Base-by-base conservation (phyloP, 2,888 invertebrate species). In the Stegophylla sp. region DNA sequence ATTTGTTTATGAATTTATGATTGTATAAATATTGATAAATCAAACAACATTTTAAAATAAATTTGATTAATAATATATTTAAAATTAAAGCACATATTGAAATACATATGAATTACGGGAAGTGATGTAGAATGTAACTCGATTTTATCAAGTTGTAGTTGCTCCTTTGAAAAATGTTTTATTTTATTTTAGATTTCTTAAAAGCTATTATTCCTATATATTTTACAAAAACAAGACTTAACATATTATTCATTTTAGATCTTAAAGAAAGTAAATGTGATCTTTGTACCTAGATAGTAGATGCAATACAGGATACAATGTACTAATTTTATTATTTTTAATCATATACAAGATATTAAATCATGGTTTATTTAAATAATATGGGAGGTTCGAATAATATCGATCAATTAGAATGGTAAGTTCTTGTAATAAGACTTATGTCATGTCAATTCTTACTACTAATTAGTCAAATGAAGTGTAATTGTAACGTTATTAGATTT, bases 51-150 rank as follows among this genome's bases (percentile, higher is more conserved):
- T 74, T 48, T 48, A 61, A 28, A 63, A 48, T 74, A 63, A 48
- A 74, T 74, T 74, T 74, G 73, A 74, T 74, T 74, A 63, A 45
- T 41, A 59, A 59, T 72, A 45, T 28, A 34, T n/a, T 56, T 72
- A 43, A 7, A 53, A 15, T 48, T 15, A 53, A 34, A 0, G 1
- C 41, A 34, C 0, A 0, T 34, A 34, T 51, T 69, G 20, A 51
- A 12, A 51, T n/a, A 26, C 17, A 34, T 17, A 72, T 10, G 56
- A 45, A 26, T 45, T n/a, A n/a, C 26, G 23, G 15, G 23, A 15
- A 17, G 20, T 72, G 59, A 59, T 43, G 72, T 72, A 59, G 59
- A 59, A 59, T 43, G 43, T 26, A 43, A 73, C 59, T 45, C 43
- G 73, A n/a, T 73, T 23, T 23, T 23, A 72, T 17, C 41, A 4